Percentiles rank a stretch among this genome's conserved stretches.
Conservation (phyloP, 1,140 invertebrate species). For the Pseudomyrmex concolor region DNA sequence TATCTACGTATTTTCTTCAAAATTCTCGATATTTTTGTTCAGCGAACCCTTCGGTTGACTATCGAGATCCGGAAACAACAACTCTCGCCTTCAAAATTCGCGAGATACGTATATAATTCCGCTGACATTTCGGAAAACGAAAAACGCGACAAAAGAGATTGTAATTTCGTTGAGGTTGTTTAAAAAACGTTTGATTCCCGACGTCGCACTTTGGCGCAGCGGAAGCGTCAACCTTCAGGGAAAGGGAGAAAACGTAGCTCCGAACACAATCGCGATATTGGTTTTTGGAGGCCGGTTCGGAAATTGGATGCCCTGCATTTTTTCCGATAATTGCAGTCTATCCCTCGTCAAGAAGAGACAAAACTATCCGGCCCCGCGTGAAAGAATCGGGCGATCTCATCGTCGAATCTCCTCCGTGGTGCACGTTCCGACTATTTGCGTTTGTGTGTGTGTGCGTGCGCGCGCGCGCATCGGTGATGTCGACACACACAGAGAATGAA, state of each 20-base stretch:
- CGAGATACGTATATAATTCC: neutral
- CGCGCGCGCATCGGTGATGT: neutral
- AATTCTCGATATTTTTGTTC: neutral
- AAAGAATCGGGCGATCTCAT: neutral
- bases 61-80: slow-evolving; percentile 2
- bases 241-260: neutral
- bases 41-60: neutral
- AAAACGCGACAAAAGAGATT: neutral
- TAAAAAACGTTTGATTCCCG: slow-evolving; percentile 29
- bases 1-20: neutral
- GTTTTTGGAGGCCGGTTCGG: neutral
- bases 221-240: neutral
- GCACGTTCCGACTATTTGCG: neutral
- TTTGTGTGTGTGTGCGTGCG: no score
- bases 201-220: slow-evolving; percentile 16
- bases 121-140: slow-evolving; percentile 14
- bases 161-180: slow-evolving; percentile 26
- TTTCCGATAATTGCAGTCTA: slow-evolving; percentile 59
- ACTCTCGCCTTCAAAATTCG: neutral
- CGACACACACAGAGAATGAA: neutral
- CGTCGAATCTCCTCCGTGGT: neutral
- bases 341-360: slow-evolving; percentile 17
- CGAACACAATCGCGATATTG: neutral
- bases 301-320: slow-evolving; percentile 20
- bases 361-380: neutral